Evolutionary conservation across 2,888 invertebrate genomes (phyloP).

Genomic region (Diarsia brunnea): DNA sequence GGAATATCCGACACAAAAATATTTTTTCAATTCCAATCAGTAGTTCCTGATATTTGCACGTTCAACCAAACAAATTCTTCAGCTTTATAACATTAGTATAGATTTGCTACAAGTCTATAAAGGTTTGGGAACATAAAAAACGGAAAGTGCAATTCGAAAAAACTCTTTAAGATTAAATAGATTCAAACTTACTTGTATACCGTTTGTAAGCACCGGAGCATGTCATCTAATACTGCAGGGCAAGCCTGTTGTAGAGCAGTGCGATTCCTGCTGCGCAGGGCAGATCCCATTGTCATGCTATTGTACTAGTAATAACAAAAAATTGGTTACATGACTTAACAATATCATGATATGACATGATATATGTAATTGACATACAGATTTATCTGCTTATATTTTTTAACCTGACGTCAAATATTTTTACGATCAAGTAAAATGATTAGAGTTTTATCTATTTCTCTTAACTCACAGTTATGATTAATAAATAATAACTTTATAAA

Average conservation of each 20-base stretch:
- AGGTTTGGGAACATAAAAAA: neutral
- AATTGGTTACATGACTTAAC: neutral
- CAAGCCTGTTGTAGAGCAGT: slow-evolving; percentile 82
- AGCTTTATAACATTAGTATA: no score
- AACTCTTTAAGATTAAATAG: neutral
- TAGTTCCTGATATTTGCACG: no score
- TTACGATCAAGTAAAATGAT: no score
- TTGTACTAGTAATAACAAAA: slow-evolving; percentile 78
- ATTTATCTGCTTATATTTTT: neutral
- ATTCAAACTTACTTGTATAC: slow-evolving; percentile 81
- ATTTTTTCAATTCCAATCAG: no score
- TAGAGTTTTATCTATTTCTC: no score
- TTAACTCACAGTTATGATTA: neutral
- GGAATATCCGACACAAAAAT: no score
- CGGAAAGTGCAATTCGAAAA: neutral
- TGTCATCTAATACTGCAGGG: slow-evolving; percentile 86
- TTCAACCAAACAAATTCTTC: no score
- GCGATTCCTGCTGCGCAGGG: slow-evolving; percentile 81
- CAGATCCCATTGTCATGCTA: slow-evolving; percentile 88
- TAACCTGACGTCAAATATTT: neutral
- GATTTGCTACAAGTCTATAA: neutral
- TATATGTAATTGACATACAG: neutral
- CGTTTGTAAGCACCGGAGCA: slow-evolving; percentile 81
- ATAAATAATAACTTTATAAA: neutral
- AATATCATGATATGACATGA: neutral